Percentiles rank a stretch among this genome's conserved stretches.
Conservation (phyloP, 2,888 invertebrate species). For the Pocota personata region DNA sequence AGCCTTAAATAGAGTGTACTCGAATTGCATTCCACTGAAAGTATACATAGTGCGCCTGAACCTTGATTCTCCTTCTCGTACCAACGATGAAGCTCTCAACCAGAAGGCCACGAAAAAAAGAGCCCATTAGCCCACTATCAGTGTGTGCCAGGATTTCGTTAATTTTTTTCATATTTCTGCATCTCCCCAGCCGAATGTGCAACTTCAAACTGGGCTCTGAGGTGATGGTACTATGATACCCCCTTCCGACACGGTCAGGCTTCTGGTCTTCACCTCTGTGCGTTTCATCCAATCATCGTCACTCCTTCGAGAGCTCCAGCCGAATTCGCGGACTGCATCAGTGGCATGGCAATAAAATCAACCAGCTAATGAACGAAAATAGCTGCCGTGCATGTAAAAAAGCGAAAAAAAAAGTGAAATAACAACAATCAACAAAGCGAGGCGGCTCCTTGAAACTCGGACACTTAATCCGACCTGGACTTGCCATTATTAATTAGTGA, state of each 20-base stretch:
- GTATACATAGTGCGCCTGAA: slow-evolving; percentile 10
- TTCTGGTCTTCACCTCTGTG: slow-evolving; percentile 45
- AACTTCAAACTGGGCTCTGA: slow-evolving; percentile 8
- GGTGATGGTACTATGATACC: slow-evolving; percentile 12
- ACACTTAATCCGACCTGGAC: slow-evolving; percentile 56
- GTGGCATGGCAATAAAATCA: slow-evolving; percentile 35
- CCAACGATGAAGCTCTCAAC: not conserved
- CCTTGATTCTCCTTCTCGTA: slow-evolving; percentile 3
- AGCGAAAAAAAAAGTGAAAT: not conserved
- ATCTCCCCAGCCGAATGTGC: not conserved
- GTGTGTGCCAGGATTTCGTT: slow-evolving; percentile 43
- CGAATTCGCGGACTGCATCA: not conserved
- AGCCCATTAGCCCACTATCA: slow-evolving; percentile 53
- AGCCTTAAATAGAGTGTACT: slow-evolving; percentile 44
- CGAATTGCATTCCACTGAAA: slow-evolving; percentile 39
- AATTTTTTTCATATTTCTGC: not conserved
- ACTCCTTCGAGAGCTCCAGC: not conserved
- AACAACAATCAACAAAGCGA: not conserved
- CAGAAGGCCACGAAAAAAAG: slow-evolving; percentile 9
- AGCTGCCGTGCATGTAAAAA: slow-evolving; percentile 46
- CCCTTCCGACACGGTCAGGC: slow-evolving; percentile 1
- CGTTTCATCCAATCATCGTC: slow-evolving; percentile 33
- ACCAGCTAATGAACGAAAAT: slow-evolving; percentile 65
- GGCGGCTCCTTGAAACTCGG: slow-evolving; percentile 53
- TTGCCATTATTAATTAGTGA: slow-evolving; percentile 68